Conservation (phyloP, 2,797 vertebrate genomes). For the Bryconaethiops microstoma region DNA sequence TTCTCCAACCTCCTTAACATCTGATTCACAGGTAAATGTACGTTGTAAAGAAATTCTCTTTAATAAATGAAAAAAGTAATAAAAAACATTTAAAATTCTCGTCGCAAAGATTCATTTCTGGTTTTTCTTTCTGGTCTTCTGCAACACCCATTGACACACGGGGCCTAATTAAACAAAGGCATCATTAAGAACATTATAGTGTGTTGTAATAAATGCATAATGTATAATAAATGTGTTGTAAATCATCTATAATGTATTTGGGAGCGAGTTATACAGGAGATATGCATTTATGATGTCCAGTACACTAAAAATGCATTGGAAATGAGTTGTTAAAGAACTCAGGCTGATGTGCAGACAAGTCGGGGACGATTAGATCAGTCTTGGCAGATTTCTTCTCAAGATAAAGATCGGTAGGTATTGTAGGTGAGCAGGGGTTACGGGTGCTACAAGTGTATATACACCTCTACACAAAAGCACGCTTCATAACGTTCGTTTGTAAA, state of each 20-base stretch:
- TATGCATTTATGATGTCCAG: neutral
- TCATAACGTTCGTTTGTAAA: conserved; percentile 24
- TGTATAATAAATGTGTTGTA: too few species aligned
- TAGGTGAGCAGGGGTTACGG: conserved; percentile 17
- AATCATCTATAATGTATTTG: neutral
- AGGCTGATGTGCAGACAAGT: neutral
- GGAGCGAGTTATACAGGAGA: neutral
- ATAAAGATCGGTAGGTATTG: conserved; percentile 23
- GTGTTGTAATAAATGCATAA: neutral
- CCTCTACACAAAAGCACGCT: conserved; percentile 38
- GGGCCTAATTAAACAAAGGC: too few species aligned
- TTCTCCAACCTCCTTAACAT: conserved; percentile 91
- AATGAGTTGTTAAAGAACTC: conserved; percentile 2
- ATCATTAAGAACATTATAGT: too few species aligned
- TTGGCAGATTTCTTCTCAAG: conserved; percentile 11
- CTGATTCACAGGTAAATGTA: conserved; percentile 94
- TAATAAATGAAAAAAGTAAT: conserved; percentile 82
- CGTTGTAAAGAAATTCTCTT: conserved; percentile 90
- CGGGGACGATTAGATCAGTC: neutral
- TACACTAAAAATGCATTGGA: neutral
- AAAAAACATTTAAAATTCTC: conserved; percentile 75
- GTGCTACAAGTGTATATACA: conserved; percentile 16
- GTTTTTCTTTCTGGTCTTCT: neutral
- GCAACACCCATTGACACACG: too few species aligned
- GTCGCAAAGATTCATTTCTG: conserved; percentile 67